Percentiles rank a stretch among this genome's conserved stretches.
Conservation (phyloP, 2,888 invertebrate genomes). For the Lasioglossum leucozonium region DNA sequence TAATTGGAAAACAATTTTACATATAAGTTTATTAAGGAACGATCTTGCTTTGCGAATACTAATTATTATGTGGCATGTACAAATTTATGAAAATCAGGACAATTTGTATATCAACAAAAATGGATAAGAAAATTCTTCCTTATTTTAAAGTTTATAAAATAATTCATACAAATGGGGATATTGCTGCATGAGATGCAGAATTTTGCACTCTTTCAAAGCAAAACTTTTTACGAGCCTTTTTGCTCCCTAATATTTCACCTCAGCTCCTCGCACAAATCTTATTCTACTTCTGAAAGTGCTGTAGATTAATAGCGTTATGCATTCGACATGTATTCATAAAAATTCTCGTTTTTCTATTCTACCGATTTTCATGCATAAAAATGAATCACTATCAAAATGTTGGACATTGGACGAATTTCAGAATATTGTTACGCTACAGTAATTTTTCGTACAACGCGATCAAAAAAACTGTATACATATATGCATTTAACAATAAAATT, state of each 20-base stretch:
- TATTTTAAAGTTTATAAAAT: background rate
- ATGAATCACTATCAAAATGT: background rate
- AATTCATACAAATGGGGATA: background rate
- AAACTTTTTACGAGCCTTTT: background rate
- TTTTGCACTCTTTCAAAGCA: too few species aligned
- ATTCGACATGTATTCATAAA: background rate
- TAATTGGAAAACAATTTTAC: background rate
- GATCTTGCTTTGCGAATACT: background rate
- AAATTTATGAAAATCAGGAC: background rate
- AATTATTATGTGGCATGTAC: background rate
- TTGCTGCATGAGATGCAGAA: too few species aligned
- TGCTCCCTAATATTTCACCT: background rate
- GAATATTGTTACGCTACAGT: background rate
- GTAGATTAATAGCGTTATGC: conserved; percentile 2
- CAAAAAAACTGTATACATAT: too few species aligned
- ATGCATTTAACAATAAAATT: too few species aligned
- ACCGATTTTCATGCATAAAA: background rate
- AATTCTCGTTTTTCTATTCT: background rate
- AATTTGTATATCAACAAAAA: background rate
- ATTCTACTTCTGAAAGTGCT: conserved; percentile 4
- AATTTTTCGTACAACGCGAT: too few species aligned
- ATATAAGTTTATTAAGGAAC: background rate
- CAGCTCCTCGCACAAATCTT: conserved; percentile 3
- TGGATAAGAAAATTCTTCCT: background rate
- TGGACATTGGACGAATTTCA: background rate